These are phyloP conservation scores for Amphipyra tragopoginis DNA, from an alignment of 2,888 invertebrate species.

Conservation along the genomic window DNA sequence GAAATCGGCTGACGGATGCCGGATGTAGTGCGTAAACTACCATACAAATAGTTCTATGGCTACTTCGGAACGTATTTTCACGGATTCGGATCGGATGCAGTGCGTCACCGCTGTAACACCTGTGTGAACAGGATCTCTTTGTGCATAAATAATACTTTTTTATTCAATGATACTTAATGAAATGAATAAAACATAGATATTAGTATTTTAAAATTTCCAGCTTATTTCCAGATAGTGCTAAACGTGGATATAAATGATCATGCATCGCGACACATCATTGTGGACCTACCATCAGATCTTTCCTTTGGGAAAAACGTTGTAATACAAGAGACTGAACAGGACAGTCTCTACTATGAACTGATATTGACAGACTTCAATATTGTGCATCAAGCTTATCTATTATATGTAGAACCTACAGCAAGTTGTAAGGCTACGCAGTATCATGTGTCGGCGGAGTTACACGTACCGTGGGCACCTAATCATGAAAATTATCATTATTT, in stretches of 20 bases:
- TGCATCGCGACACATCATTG: slow-evolving; percentile 73
- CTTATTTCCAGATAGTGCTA: slow-evolving; percentile 88
- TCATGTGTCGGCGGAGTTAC: slow-evolving; percentile 90
- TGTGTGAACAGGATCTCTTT: no score
- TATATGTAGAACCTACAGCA: slow-evolving; percentile 89
- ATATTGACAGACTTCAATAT: slow-evolving; percentile 88
- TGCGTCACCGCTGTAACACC: no score
- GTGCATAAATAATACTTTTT: neutral
- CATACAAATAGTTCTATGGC: no score
- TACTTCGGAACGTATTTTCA: no score
- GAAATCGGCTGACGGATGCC: no score
- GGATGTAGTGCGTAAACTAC: no score
- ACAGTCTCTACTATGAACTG: slow-evolving; percentile 91
- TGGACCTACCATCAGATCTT: slow-evolving; percentile 79
- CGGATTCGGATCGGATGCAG: no score
- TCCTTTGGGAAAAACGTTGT: slow-evolving; percentile 75
- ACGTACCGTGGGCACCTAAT: slow-evolving; percentile 92
- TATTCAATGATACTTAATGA: neutral
- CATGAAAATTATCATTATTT: slow-evolving; percentile 90
- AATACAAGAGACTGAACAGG: slow-evolving; percentile 87
- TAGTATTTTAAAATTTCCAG: slow-evolving; percentile 18
- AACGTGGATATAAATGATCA: slow-evolving; percentile 91
- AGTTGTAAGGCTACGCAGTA: slow-evolving; percentile 81
- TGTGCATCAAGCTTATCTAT: slow-evolving; percentile 90
- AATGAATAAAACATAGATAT: neutral